A percentile compares a stretch with the other conserved stretches of the same genome.
Evolutionary conservation across 2,888 invertebrate genomes (phyloP).

Genomic region (Sesia bembeciformis): DNA sequence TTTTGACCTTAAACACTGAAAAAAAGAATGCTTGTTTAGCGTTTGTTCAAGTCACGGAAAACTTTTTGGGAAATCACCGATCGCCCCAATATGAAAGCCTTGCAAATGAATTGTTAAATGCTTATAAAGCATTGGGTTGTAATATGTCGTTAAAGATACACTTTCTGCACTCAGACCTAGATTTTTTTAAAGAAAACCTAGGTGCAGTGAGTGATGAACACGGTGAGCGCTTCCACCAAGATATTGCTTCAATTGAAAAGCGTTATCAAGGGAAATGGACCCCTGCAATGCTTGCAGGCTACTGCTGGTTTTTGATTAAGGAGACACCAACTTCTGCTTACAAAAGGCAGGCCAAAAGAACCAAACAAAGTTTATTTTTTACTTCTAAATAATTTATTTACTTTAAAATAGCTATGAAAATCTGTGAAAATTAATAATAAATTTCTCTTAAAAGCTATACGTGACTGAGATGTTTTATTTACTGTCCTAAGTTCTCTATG

Average conservation of each 20-base stretch:
- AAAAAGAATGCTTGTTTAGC: neutral
- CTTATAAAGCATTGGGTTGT: neutral
- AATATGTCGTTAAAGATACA: slow-evolving; percentile 30
- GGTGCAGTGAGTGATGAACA: slow-evolving; percentile 31
- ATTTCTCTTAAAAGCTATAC: no score
- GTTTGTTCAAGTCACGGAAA: neutral
- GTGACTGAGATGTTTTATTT: no score
- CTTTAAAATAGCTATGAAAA: no score
- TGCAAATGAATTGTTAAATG: neutral
- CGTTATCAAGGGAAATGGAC: slow-evolving; percentile 30
- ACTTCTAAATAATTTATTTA: neutral
- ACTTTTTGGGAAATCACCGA: neutral
- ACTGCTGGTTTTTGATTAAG: slow-evolving; percentile 20
- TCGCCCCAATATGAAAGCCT: neutral
- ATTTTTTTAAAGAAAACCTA: slow-evolving; percentile 33
- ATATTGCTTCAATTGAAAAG: slow-evolving; percentile 26
- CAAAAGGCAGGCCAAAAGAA: no score
- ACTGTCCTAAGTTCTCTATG: no score
- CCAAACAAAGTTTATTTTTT: neutral
- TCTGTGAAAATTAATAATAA: no score
- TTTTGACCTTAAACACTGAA: no score
- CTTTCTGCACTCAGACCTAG: slow-evolving; percentile 28
- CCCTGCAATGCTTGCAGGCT: slow-evolving; percentile 27
- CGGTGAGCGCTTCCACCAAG: slow-evolving; percentile 35
- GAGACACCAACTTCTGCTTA: neutral